Percentiles rank a stretch among this genome's conserved stretches.
Evolutionary conservation across 2,888 invertebrate species (phyloP).

Genomic region (Cephus rjabovi): DNA sequence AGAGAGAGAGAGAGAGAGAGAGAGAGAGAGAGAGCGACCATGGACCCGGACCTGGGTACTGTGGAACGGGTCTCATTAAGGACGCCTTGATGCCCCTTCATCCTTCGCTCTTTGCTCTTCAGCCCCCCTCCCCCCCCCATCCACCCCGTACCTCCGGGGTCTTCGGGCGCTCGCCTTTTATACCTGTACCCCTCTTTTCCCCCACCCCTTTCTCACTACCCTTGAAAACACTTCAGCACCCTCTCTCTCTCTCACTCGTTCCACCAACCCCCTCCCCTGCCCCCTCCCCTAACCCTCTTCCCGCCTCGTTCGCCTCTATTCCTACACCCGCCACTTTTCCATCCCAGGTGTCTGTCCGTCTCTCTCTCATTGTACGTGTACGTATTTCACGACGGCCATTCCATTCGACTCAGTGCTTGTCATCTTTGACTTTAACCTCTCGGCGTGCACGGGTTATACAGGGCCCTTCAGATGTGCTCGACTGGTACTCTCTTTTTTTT

Average conservation of each 20-base stretch:
- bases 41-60: slow-evolving; percentile 12
- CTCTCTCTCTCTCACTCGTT: slow-evolving; percentile 13
- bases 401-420: slow-evolving; percentile 29
- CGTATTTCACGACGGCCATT: slow-evolving; percentile 38
- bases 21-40: background rate
- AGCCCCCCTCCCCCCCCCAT: background rate
- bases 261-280: slow-evolving; percentile 26
- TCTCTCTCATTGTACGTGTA: slow-evolving; percentile 6
- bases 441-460: background rate
- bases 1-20: background rate
- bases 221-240: slow-evolving; percentile 7
- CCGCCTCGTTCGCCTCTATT: slow-evolving; percentile 1
- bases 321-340: slow-evolving; percentile 11
- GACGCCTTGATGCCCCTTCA: slow-evolving; percentile 53
- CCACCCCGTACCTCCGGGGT: slow-evolving; percentile 14
- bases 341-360: slow-evolving; percentile 20
- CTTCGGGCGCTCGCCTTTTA: slow-evolving; percentile 42
- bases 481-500: background rate
- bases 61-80: slow-evolving; percentile 58
- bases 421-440: slow-evolving; percentile 39
- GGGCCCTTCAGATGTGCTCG: background rate
- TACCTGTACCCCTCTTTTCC: slow-evolving; percentile 39
- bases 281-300: background rate
- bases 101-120: slow-evolving; percentile 45
- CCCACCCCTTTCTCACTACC: slow-evolving; percentile 5